phyloP scores from a whole-genome alignment of 2,797 vertebrate genomes.

The Thripadectes ignobilis region DNA sequence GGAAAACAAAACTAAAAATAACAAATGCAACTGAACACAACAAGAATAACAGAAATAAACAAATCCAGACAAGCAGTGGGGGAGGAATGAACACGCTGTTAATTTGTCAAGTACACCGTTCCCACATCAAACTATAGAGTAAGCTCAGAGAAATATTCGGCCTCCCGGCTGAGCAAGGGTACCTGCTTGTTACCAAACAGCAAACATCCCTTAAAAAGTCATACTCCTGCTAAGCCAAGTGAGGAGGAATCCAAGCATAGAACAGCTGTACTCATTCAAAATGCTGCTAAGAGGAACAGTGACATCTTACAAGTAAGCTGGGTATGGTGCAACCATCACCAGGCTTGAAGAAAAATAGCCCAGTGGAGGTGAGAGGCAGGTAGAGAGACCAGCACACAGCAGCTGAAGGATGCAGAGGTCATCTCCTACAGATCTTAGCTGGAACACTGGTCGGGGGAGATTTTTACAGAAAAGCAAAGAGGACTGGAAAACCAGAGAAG shows the following conservation, averaged over 20 bases:
- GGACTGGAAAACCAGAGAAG: background rate
- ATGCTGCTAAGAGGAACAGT: background rate
- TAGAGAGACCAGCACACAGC: background rate
- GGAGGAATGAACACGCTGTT: background rate
- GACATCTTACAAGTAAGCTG: background rate
- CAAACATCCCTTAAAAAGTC: background rate
- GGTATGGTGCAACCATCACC: background rate
- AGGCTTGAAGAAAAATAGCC: background rate
- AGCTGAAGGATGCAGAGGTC: background rate
- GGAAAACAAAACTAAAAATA: constrained; percentile 28
- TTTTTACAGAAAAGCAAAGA: background rate
- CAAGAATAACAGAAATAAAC: constrained; percentile 31
- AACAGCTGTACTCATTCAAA: background rate
- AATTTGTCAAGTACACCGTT: background rate
- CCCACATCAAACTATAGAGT: background rate
- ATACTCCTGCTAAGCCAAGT: background rate
- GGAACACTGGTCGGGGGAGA: background rate
- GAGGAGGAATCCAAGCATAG: background rate
- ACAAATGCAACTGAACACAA: background rate
- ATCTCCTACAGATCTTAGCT: background rate
- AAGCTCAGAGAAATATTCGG: background rate
- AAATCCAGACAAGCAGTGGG: background rate
- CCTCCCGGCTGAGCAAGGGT: background rate
- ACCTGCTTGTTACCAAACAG: background rate
- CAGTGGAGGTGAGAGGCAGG: background rate